phyloP scores from a whole-genome alignment of 30 jellyfish, hydroid and myxozoan species.

The Hydractinia echinata region DNA sequence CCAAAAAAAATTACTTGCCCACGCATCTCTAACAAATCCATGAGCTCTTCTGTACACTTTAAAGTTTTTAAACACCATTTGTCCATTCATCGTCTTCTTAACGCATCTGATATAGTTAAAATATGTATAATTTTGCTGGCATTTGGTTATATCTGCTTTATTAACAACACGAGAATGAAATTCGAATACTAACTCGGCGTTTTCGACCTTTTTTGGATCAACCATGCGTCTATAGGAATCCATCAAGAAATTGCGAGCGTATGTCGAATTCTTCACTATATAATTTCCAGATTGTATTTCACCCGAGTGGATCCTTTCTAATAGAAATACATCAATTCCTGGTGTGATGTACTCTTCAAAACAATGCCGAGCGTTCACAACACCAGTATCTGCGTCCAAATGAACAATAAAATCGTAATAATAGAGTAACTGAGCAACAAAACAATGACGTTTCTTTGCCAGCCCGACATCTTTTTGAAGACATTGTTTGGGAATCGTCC shows the following conservation, averaged over 20 bases:
- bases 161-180: neutral
- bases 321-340: constrained; percentile 22
- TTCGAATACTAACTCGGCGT: neutral
- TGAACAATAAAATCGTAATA: constrained; percentile 11
- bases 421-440: neutral
- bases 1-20: constrained; percentile 26
- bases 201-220: neutral
- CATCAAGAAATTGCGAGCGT: neutral
- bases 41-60: constrained; percentile 16
- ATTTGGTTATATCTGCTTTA: neutral
- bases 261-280: constrained; percentile 17
- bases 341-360: constrained; percentile 30
- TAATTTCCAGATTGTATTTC: constrained; percentile 32
- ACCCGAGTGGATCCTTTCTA: constrained; percentile 30
- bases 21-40: constrained; percentile 21
- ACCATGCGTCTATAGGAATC: neutral
- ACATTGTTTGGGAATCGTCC: neutral
- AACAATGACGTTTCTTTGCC: neutral
- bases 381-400: constrained; percentile 28
- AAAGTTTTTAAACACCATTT: neutral
- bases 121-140: neutral
- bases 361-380: constrained; percentile 18
- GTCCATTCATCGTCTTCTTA: neutral
- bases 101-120: neutral
- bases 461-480: neutral